Evolutionary conservation across 2,113 vertebrate species (phyloP), one percentile per base, ranked within the genome.

Genomic region (Plecotus auritus): DNA sequence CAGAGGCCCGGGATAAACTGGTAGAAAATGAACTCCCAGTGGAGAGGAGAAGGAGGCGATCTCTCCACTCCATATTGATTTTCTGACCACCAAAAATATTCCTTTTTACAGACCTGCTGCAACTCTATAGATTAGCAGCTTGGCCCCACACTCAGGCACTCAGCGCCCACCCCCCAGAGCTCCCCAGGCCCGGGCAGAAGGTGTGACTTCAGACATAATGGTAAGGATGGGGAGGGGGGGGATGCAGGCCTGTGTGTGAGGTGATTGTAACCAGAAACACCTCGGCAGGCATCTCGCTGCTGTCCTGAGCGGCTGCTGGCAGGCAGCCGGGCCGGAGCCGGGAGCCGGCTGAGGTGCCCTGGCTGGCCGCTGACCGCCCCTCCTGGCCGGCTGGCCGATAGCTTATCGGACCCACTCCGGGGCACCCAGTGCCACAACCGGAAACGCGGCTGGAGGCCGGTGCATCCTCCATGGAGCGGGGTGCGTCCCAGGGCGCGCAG

Each of bases 191-290:
- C 59, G 85, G 92, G 92, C 80, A 95, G 98, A 98, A 98, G 98
- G 98, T 98, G 98, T 98, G 98, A 98, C 97, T 98, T 97, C 97
- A 98, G 97, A 94, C 97, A 95, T 10, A 96, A 97, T 97, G 98
- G 98, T 98, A 97, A 97, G 97, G 97, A 40, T 85, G 69, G 87
- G 97, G 98, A 40, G 85, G 97, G 98, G 98, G 97, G 99, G 99
- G 99, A 99, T 99, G 99, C 98, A 97, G 98, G 98, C 98, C 92
- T 97, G 98, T 99, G 99, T 99, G 99, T 99, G 99, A 99, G 98
- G 99, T 99, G 99, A 99, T 99, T 99, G 99, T 99, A 99, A 98
- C 99, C 99, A 99, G 99, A 99, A 99, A 98, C 98, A 98, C 99
- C 99, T 99, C 98, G 99, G 99, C 98, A 98, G 99, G 99, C 98